Conservation (phyloP, 2,113 vertebrate genomes). For the Gallinago jamesoni region DNA sequence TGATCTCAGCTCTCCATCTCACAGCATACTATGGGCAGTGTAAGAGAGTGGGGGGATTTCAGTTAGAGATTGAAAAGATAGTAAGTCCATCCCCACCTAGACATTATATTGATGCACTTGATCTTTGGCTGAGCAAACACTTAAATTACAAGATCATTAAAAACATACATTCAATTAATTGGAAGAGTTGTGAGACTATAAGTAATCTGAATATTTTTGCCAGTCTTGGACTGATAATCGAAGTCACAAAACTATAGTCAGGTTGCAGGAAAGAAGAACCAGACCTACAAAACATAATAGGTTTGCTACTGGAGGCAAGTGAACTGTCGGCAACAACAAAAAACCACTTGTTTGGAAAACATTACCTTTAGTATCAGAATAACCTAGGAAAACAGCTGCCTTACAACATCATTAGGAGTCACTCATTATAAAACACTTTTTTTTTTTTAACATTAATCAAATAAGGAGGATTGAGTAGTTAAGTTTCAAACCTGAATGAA, state of each 20-base stretch:
- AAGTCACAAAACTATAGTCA: neutral
- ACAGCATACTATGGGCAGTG: neutral
- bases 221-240: neutral
- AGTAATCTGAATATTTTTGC: neutral
- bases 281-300: rapidly evolving
- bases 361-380: neutral
- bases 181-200: neutral
- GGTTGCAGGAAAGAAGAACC: neutral
- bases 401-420: neutral
- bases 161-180: neutral
- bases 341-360: neutral
- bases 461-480: neutral
- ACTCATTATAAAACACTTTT: neutral
- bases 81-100: neutral
- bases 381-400: neutral
- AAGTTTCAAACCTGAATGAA: neutral
- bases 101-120: neutral
- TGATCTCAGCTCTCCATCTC: neutral
- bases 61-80: neutral
- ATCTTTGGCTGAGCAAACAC: neutral
- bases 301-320: neutral
- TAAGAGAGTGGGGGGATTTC: neutral
- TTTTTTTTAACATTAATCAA: neutral
- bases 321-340: neutral
- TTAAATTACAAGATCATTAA: neutral